Evolutionary conservation across 2,797 vertebrate species (phyloP), one percentile per base, ranked within the genome.

Genomic region (Ataeniobius toweri): DNA sequence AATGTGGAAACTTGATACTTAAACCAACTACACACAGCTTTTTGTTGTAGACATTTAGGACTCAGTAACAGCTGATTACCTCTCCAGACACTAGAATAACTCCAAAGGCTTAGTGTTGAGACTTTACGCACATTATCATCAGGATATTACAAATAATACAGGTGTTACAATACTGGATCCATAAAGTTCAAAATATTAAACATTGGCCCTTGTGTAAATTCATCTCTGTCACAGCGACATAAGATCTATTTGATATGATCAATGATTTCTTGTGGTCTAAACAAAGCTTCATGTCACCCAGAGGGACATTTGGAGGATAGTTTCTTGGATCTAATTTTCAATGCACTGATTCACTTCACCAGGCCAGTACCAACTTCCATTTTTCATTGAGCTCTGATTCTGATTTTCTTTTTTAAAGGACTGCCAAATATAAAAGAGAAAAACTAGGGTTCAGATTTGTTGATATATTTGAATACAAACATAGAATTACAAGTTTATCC

Each of bases 121-220:
- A 36, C 5, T 31, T 16, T 65, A 26, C 10, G 24, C 28, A 39
- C 18, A 20, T 46, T 39, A 39, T 36, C 24, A 69, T 44, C 24
- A 44, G 39, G 22, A 44, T 44, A 13, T n/a, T 3, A 16, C 63
- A 39, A 67, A 39, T 10, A 69, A 26, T 5, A 7, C 41, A 7
- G 6, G 6, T 46, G 41, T 41, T 67, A 65, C 22, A 41, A 41
- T 39, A 10, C 31, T 12, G 36, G 9, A 41, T 63, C 28, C 28
- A 31, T 36, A 61, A 59, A n/a, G 4, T 68, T 87, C 63, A 61
- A 81, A 83, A 79, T 79, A 51, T 78, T 39, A 82, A 78, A 80
- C 59, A 61, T 61, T 13, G 51, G 16, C 24, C 26, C 46, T 44
- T 69, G 77, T 31, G 48, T 76, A 73, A 77, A 53, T 76, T 68